phyloP scores from a whole-genome alignment of 2,888 invertebrate species.

The Drosophila neonasuta region DNA sequence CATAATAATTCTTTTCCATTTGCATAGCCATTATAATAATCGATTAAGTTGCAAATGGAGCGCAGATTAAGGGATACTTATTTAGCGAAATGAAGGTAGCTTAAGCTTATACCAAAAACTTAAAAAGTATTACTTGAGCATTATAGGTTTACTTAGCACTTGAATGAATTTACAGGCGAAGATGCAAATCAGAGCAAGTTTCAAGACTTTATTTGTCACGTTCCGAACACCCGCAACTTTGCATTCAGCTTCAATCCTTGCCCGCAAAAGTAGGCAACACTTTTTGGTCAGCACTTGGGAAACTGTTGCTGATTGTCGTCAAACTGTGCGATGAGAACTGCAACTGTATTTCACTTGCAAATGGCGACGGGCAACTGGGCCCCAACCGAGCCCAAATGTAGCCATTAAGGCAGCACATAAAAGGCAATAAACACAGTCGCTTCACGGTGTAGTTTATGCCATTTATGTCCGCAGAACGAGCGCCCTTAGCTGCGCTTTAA shows the following conservation, averaged over 20 bases:
- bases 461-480: slow-evolving; percentile 40
- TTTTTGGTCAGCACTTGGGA: slow-evolving; percentile 26
- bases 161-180: not conserved
- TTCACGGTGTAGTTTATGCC: slow-evolving; percentile 63
- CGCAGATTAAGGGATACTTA: not conserved
- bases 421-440: slow-evolving; percentile 69
- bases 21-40: slow-evolving; percentile 37
- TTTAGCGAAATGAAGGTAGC: not conserved
- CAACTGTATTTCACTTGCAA: slow-evolving; percentile 39
- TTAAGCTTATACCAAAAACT: not conserved
- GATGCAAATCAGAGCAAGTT: slow-evolving; percentile 5
- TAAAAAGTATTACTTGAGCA: not conserved
- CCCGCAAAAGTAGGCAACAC: slow-evolving; percentile 33
- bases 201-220: not conserved
- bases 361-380: slow-evolving; percentile 8
- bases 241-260: slow-evolving; percentile 5
- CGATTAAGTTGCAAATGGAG: slow-evolving; percentile 22
- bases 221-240: not conserved
- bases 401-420: slow-evolving; percentile 68
- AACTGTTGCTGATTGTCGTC: slow-evolving; percentile 45
- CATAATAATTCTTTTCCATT: slow-evolving; percentile 45
- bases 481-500: slow-evolving; percentile 58
- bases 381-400: slow-evolving; percentile 51
- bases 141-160: not conserved
- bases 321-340: slow-evolving; percentile 19